Conservation (phyloP, 2,888 invertebrate genomes). For the Pristionchus exspectatus region DNA sequence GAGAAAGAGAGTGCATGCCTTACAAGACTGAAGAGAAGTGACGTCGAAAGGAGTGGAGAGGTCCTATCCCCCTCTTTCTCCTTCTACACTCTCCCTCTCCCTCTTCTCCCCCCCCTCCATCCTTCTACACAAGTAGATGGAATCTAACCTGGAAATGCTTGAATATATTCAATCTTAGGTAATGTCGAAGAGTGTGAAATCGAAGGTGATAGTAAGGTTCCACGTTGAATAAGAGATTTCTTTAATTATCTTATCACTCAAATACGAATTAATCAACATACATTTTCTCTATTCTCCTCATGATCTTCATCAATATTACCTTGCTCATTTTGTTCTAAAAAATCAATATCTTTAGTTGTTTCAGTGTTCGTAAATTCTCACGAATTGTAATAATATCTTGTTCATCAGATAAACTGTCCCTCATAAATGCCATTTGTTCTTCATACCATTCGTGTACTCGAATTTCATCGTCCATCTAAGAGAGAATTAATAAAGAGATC, state of each 20-base stretch:
- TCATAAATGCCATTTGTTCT: slow-evolving; percentile 69
- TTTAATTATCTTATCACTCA: neutral
- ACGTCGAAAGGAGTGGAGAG: neutral
- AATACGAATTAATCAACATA: neutral
- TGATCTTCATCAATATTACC: neutral
- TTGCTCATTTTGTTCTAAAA: neutral
- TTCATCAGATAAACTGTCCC: slow-evolving; percentile 68
- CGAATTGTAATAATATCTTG: slow-evolving; percentile 55
- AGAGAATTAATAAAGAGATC: neutral
- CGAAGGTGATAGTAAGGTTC: neutral
- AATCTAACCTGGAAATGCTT: neutral
- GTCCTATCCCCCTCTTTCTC: neutral
- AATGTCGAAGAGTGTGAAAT: neutral
- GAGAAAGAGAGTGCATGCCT: slow-evolving; percentile 34
- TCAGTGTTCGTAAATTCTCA: neutral
- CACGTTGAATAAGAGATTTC: neutral
- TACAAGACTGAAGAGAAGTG: slow-evolving; percentile 30
- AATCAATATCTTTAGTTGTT: neutral
- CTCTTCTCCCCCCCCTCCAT: neutral
- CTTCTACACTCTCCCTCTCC: neutral
- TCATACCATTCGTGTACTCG: slow-evolving; percentile 65
- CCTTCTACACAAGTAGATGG: slow-evolving; percentile 3
- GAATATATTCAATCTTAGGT: neutral
- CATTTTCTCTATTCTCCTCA: neutral
- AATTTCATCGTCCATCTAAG: slow-evolving; percentile 48